phyloP scores from a whole-genome alignment of 2,113 vertebrate species.

The Rhinoptilus africanus region DNA sequence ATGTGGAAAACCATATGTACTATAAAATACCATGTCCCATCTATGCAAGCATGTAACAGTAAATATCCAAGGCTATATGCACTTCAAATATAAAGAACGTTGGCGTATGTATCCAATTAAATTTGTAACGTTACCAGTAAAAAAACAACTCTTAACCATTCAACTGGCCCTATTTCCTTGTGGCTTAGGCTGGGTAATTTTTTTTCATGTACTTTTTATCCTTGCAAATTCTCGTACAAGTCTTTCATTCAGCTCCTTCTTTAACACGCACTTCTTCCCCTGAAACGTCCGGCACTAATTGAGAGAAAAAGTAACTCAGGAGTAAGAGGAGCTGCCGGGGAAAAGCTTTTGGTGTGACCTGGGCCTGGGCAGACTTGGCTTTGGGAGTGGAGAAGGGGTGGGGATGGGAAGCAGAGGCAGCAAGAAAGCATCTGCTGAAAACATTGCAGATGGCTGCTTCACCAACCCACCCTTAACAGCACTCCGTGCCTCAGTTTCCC shows the following conservation, averaged over 20 bases:
- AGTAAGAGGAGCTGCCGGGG: not conserved
- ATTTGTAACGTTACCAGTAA: constrained; percentile 22
- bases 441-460: not conserved
- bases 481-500: not conserved
- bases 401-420: not conserved
- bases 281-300: not conserved
- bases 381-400: not conserved
- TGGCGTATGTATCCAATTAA: constrained; percentile 40
- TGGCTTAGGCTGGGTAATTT: not conserved
- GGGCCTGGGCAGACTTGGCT: not conserved
- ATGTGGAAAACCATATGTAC: constrained; percentile 35
- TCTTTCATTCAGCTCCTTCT: not conserved
- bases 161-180: not conserved
- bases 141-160: constrained; percentile 11
- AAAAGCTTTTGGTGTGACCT: not conserved
- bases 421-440: not conserved
- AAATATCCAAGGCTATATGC: constrained; percentile 17
- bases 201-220: constrained; percentile 18
- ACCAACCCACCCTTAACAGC: not conserved
- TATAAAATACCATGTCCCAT: not conserved
- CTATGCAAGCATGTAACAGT: not conserved
- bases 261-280: not conserved
- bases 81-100: not conserved
- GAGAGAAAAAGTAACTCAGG: not conserved
- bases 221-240: not conserved